These are phyloP conservation scores for Danaus plexippus DNA, from an alignment of 1,140 invertebrate species.

Conservation along the genomic window DNA sequence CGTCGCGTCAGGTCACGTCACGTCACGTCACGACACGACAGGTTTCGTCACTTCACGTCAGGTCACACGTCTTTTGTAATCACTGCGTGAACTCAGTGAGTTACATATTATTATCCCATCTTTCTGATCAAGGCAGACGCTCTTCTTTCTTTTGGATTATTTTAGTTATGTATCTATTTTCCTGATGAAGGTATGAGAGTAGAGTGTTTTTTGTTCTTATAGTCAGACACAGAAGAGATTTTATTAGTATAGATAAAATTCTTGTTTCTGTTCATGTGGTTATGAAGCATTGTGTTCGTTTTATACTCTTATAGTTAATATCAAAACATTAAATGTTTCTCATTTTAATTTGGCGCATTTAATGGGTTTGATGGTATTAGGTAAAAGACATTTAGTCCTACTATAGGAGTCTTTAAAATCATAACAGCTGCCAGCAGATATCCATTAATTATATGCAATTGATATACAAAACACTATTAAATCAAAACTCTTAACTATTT, in stretches of 20 bases:
- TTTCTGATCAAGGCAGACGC: slow-evolving; percentile 54
- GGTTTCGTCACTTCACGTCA: slow-evolving; percentile 37
- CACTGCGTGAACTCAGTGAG: slow-evolving; percentile 70
- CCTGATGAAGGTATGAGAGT: slow-evolving; percentile 2
- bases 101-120: slow-evolving; percentile 64
- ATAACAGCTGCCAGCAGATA: too few species aligned
- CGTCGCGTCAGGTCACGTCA: slow-evolving; percentile 42
- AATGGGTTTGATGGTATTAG: too few species aligned
- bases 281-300: background rate
- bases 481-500: too few species aligned
- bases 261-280: too few species aligned
- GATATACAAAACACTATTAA: too few species aligned
- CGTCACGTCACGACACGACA: slow-evolving; percentile 34
- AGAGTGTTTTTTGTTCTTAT: slow-evolving; percentile 2
- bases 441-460: too few species aligned
- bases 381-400: too few species aligned
- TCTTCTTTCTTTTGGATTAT: slow-evolving; percentile 9
- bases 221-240: slow-evolving; percentile 12
- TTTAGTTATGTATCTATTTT: slow-evolving; percentile 1
- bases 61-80: slow-evolving; percentile 61
- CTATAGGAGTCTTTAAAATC: too few species aligned
- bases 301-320: background rate
- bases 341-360: too few species aligned
- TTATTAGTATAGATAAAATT: slow-evolving; percentile 4
- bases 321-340: too few species aligned